A percentile compares a stretch with the other conserved stretches of the same genome.
Conservation (phyloP, 2,888 invertebrate genomes). For the Taenaris catops region DNA sequence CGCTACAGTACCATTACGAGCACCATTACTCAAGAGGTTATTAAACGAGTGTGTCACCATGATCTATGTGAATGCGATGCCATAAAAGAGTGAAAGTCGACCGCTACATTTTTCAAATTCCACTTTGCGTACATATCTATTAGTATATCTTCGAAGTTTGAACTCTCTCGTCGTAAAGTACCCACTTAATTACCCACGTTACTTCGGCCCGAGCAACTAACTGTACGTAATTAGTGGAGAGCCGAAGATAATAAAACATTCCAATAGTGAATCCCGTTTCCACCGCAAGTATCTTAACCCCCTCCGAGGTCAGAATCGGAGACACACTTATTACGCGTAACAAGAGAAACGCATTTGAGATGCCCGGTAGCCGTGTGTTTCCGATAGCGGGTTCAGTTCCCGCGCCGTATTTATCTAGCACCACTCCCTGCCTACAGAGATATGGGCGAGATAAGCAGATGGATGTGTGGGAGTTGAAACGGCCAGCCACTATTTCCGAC, state of each 20-base stretch:
- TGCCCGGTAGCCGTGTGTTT: constrained; percentile 46
- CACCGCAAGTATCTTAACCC: constrained; percentile 24
- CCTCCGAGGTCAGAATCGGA: constrained; percentile 31
- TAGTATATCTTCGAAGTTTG: constrained; percentile 16
- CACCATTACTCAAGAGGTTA: no score
- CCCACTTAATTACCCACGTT: constrained; percentile 18
- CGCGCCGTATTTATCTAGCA: constrained; percentile 39
- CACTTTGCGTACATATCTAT: constrained; percentile 18
- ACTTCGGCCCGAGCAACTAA: constrained; percentile 13
- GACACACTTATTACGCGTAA: constrained; percentile 56
- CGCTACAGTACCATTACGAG: no score
- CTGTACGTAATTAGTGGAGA: constrained; percentile 23
- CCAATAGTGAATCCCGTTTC: constrained; percentile 29
- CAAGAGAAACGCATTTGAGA: constrained; percentile 73
- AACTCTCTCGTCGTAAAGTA: constrained; percentile 22
- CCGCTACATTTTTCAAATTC: constrained; percentile 14
- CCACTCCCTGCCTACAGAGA: constrained; percentile 40
- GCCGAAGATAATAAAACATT: constrained; percentile 29
- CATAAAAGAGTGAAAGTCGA: constrained; percentile 14
- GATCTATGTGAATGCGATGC: constrained; percentile 7
- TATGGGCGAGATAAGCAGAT: constrained; percentile 59
- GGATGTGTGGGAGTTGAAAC: constrained; percentile 38
- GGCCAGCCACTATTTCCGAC: constrained; percentile 10
- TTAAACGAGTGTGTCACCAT: constrained; percentile 5
- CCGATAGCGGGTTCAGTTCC: constrained; percentile 47